Base-by-base conservation (phyloP, 2,797 vertebrate species). In the Enteromius radiatus region DNA sequence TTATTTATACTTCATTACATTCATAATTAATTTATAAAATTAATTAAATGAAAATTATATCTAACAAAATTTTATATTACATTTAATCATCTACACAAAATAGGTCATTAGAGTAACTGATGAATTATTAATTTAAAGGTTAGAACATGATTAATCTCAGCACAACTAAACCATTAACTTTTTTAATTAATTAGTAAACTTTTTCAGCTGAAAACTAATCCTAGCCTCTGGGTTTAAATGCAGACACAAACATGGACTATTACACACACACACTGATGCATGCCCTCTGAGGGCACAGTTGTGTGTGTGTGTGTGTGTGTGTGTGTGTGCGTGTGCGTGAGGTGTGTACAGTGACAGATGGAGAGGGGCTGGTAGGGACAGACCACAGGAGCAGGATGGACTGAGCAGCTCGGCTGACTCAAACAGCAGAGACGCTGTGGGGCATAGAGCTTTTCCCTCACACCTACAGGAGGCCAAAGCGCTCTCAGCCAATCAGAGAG, bases 281-380 rank as follows among this genome's bases (percentile, higher is more conserved):
- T 56, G 36, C 33, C 83, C 74, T 76, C 49, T 17, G n/a, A 78
- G 54, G 33, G 59, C 69, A 61, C 64, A 85, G 75, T 81, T 86
- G 83, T 86, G 56, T 77, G 74, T 63, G 76, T 45, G 54, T 61
- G 80, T 84, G 70, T 79, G 73, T 23, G 75, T 8, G 38, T 41
- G 38, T 33, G 33, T 33, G 79, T 85, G 74, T 80, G 73, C n/a
- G n/a, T n/a, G 26, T 69, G 77, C 78, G 70, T 68, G 65, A 64
- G 61, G 65, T 31, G 84, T 81, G 78, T 68, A 45, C 49, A 65
- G 81, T 85, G 79, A 86, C 86, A 88, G 86, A 87, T 87, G 86
- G 88, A 65, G 47, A 73, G 59, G 59, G 82, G 78, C 63, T 80
- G 79, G 59, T 41, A 38, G 78, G 84, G 79, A 84, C 82, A 80